Conservation (phyloP, 2,888 invertebrate species). For the Deroplatys truncata region DNA sequence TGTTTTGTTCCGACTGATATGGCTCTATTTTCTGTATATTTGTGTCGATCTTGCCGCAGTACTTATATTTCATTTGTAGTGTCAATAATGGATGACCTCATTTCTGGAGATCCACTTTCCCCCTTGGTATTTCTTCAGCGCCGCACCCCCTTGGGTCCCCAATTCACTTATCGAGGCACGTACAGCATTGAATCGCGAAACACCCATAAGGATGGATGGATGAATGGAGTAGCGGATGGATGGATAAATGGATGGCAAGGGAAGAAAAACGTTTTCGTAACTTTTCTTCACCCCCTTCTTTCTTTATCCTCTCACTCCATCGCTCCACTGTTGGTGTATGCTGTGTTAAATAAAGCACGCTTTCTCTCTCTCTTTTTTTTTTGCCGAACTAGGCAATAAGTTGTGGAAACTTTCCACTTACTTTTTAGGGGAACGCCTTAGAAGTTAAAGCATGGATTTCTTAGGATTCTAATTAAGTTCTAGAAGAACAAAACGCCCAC, state of each 20-base stretch:
- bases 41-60: too few species aligned
- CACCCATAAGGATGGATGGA: neutral
- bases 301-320: neutral
- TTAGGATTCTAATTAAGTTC: neutral
- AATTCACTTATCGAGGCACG: constrained; percentile 4
- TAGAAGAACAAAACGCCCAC: neutral
- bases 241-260: neutral
- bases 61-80: too few species aligned
- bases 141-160: neutral
- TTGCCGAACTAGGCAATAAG: neutral
- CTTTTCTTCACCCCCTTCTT: neutral
- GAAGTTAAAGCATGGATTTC: neutral
- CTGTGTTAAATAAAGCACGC: neutral
- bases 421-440: neutral
- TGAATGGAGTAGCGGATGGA: neutral
- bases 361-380: neutral
- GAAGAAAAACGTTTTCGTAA: constrained; percentile 2
- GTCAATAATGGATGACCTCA: neutral
- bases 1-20: too few species aligned
- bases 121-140: neutral
- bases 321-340: neutral
- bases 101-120: neutral
- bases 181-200: constrained; percentile 3
- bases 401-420: neutral
- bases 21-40: too few species aligned